Evolutionary conservation across 2,888 invertebrate genomes (phyloP), one percentile per base, ranked within the genome.

Genomic region (Drosophila siamana): DNA sequence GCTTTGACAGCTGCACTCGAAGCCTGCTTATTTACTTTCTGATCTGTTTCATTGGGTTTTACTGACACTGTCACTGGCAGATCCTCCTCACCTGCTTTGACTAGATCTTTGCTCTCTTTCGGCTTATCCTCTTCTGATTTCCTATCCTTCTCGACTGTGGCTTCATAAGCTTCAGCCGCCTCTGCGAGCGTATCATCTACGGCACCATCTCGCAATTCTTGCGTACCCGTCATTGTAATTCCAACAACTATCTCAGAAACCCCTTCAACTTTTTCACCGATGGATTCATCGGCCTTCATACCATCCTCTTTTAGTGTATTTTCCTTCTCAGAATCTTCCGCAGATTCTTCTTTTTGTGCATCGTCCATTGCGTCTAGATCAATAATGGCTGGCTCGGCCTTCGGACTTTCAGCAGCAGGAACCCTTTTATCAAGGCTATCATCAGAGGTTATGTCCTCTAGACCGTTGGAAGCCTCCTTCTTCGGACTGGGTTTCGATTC

Each of bases 321-420:
- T 22, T 36, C 36, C 2, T 63, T 36, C 4, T n/a, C 38, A 2
- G 16, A 5, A 15, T 46, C 38, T 6, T 63, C 50, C 15, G 7
- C 15, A 13, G 28, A 3, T 1, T 8, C 11, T 9, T 19, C 38
- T 40, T 61, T 54, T 9, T 6, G 11, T 26, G 13, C 13, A 40
- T 88, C 86, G 19, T 74, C 68, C 0, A 69, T 66, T 9, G 84
- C 67, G 44, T 84, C 80, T 8, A 88, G 40, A 50, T 84, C 78
- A 19, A 88, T 80, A 19, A 84, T 33, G 1, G 57, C 1, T 2
- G 24, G 2, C 0, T 59, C 69, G 7, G 11, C 2, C 9, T 44
- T 64, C 11, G 7, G 8, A 6, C 47, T 44, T 6, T 41, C 38
- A 1, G 4, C 28, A 0, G 4, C 16, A 2, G 9, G 15, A 7